Conservation (phyloP, 1,140 invertebrate genomes). For the Diuraphis noxia region DNA sequence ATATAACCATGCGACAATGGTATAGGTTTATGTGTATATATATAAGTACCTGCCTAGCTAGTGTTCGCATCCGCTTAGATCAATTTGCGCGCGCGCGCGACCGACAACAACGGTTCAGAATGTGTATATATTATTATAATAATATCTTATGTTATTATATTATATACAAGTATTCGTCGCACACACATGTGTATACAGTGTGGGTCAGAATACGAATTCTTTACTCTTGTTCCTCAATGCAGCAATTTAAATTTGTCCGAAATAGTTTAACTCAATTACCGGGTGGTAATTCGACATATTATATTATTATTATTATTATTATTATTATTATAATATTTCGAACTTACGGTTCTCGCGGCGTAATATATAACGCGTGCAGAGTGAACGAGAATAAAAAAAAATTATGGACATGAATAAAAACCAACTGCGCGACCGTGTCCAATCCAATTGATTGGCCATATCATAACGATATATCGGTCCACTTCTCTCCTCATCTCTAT, state of each 20-base stretch:
- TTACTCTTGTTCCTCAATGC: neutral
- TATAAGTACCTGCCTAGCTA: neutral
- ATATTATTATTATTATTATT: neutral
- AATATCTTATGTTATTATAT: constrained; percentile 4
- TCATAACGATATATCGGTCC: neutral
- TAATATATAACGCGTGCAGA: neutral
- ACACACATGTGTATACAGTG: neutral
- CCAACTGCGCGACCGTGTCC: neutral
- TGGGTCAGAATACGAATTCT: neutral
- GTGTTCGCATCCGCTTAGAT: constrained; percentile 12
- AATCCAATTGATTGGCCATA: constrained; percentile 40
- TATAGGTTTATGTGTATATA: neutral
- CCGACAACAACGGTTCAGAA: neutral
- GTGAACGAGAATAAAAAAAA: neutral
- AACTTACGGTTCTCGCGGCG: neutral
- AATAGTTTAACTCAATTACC: constrained; percentile 31
- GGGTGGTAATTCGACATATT: neutral
- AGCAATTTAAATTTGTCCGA: constrained; percentile 4
- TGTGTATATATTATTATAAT: neutral
- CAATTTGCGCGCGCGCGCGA: neutral
- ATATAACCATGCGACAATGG: constrained; percentile 13
- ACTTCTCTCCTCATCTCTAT: neutral
- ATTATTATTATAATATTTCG: neutral
- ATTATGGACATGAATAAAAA: neutral
- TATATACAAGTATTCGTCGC: neutral